Percentiles rank a stretch among this genome's conserved stretches.
These are phyloP conservation scores for Sterrhoptilus dennistouni DNA, from an alignment of 2,113 vertebrate species.

Conservation along the genomic window DNA sequence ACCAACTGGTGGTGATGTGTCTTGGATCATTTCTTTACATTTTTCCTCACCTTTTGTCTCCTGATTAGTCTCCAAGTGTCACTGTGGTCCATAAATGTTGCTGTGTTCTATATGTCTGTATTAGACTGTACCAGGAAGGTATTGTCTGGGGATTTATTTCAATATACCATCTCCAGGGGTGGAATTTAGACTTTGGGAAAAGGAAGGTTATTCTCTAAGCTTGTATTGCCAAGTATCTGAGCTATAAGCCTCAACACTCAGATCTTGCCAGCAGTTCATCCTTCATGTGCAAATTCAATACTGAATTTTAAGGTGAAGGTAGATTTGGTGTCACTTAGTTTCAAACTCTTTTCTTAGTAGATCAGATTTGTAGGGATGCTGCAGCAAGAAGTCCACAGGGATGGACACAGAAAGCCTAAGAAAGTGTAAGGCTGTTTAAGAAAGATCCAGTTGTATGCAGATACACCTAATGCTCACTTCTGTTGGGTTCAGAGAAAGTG, in stretches of 20 bases:
- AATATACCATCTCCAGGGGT: not conserved
- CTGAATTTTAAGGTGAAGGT: not conserved
- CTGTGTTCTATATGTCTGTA: not conserved
- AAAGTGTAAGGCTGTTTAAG: not conserved
- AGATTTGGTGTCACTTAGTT: not conserved
- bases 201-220: not conserved
- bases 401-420: not conserved
- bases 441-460: rapidly evolving
- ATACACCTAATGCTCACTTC: not conserved
- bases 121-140: not conserved
- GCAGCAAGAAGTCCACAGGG: not conserved
- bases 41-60: not conserved
- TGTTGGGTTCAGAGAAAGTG: not conserved
- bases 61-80: not conserved
- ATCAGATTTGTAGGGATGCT: not conserved
- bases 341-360: not conserved
- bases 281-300: not conserved
- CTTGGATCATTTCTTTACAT: not conserved
- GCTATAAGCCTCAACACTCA: not conserved
- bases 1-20: not conserved
- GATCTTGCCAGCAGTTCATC: not conserved
- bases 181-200: not conserved
- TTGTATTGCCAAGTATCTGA: not conserved
- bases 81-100: not conserved
- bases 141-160: not conserved